phyloP scores from a whole-genome alignment of 2,888 invertebrate species.

The Eupithecia insigniata region DNA sequence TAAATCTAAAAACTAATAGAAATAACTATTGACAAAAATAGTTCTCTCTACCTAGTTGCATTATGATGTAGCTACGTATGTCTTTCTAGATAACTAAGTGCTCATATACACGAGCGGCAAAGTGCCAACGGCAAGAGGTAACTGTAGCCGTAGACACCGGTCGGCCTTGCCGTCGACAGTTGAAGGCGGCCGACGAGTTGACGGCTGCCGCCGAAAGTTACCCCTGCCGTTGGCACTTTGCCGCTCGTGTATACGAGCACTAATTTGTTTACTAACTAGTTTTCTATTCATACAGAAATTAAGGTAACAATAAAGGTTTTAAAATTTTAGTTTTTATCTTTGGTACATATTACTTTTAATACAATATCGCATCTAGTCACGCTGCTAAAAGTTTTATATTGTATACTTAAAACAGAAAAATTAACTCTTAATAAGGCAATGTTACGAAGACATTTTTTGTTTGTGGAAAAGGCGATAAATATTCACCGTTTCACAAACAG shows the following conservation, averaged over 20 bases:
- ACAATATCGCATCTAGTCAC: not conserved
- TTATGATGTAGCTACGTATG: not conserved
- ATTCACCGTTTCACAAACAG: constrained; percentile 19
- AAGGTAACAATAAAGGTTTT: not conserved
- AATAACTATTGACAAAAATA: constrained; percentile 1
- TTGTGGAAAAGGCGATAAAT: constrained; percentile 13
- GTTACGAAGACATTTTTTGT: constrained; percentile 13
- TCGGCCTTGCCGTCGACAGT: too few species aligned
- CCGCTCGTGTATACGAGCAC: too few species aligned
- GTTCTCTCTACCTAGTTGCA: not conserved
- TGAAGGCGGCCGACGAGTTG: too few species aligned
- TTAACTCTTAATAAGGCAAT: constrained; percentile 31
- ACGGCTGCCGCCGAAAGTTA: too few species aligned
- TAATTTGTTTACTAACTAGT: not conserved
- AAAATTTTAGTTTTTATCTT: constrained; percentile 21
- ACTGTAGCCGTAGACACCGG: too few species aligned
- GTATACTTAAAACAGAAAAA: constrained; percentile 6
- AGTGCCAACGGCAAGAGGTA: too few species aligned
- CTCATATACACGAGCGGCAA: too few species aligned
- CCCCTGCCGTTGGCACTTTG: too few species aligned
- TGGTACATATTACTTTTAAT: constrained; percentile 23
- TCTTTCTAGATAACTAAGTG: constrained; percentile 5
- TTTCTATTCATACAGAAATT: not conserved
- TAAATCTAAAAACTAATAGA: not conserved
- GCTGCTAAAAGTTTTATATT: not conserved